phyloP scores from a whole-genome alignment of 2,888 invertebrate species.

The Ophioninae sp. region DNA sequence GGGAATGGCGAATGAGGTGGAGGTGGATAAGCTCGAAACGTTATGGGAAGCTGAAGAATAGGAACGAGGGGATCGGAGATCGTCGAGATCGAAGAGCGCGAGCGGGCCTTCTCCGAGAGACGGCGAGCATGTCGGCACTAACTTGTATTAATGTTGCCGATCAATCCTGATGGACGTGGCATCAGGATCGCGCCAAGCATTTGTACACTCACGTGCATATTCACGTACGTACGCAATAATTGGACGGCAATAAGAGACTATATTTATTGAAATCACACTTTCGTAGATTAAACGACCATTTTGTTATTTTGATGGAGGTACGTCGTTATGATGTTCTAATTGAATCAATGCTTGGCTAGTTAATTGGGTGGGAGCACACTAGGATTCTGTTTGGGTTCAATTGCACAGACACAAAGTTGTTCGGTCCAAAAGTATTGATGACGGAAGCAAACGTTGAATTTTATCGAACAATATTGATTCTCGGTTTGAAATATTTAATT shows the following conservation, averaged over 20 bases:
- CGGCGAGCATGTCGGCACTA: conserved; percentile 78
- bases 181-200: conserved; percentile 73
- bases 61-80: conserved; percentile 69
- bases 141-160: conserved; percentile 80
- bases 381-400: no score
- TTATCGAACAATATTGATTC: no score
- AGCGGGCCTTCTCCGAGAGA: conserved; percentile 45
- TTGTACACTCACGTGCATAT: conserved; percentile 61
- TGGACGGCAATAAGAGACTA: not conserved
- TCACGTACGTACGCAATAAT: not conserved
- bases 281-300: not conserved
- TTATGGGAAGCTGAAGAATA: conserved; percentile 56
- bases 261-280: not conserved
- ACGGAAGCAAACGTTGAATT: no score
- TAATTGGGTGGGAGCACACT: no score
- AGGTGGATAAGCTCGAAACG: conserved; percentile 61
- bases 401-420: no score
- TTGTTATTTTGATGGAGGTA: not conserved
- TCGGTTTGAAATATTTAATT: no score
- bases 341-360: not conserved
- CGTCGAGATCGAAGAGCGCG: conserved; percentile 66
- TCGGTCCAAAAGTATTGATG: no score
- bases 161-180: conserved; percentile 80
- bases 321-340: not conserved
- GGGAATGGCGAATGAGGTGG: conserved; percentile 44